These are phyloP conservation scores for Mimas tiliae DNA, from an alignment of 2,888 invertebrate species.

Conservation along the genomic window DNA sequence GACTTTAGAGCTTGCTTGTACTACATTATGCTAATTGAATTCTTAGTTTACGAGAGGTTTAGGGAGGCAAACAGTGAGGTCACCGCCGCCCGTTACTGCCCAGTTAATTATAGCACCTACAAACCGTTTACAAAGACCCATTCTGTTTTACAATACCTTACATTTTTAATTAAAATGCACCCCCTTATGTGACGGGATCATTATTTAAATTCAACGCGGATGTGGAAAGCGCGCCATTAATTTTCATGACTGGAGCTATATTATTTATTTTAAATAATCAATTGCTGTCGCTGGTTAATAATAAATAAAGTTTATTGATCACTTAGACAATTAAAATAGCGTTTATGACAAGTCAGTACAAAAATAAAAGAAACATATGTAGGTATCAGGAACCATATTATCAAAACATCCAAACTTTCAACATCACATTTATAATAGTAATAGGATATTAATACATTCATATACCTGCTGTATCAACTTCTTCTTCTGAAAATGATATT, in stretches of 20 bases:
- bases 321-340: too few species aligned
- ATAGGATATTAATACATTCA: too few species aligned
- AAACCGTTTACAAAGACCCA: constrained; percentile 55
- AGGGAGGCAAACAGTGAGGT: constrained; percentile 57
- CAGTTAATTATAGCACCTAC: constrained; percentile 59
- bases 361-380: too few species aligned
- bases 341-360: too few species aligned
- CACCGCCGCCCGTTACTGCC: constrained; percentile 48
- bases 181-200: constrained; percentile 29
- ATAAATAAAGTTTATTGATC: background rate
- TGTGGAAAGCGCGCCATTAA: constrained; percentile 15
- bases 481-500: too few species aligned
- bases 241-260: constrained; percentile 12
- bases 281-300: background rate
- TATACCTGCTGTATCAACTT: too few species aligned
- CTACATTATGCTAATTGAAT: constrained; percentile 68
- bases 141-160: constrained; percentile 58
- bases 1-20: constrained; percentile 46
- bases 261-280: background rate
- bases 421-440: too few species aligned
- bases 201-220: constrained; percentile 25
- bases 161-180: constrained; percentile 63
- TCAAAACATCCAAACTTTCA: too few species aligned
- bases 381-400: too few species aligned
- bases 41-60: constrained; percentile 60